Percentiles rank a stretch among this genome's conserved stretches.
These are phyloP conservation scores for Andrena hattorfiana DNA, from an alignment of 2,888 invertebrate genomes.

Conservation along the genomic window DNA sequence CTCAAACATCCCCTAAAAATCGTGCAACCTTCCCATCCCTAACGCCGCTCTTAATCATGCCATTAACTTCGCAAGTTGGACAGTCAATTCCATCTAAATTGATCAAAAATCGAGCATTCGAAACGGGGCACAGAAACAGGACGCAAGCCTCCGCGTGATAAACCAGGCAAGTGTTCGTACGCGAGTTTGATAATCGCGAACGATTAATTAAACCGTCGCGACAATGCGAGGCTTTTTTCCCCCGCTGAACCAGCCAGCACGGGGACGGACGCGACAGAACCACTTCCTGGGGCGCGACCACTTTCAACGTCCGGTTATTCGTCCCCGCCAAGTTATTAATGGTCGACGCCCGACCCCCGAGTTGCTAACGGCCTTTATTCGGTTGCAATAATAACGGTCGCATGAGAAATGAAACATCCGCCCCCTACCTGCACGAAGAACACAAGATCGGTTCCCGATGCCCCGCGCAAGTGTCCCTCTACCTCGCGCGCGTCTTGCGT, in stretches of 20 bases:
- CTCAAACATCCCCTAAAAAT: too few relatives aligned
- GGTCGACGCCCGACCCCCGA: conserved; percentile 40
- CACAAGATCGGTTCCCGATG: conserved; percentile 51
- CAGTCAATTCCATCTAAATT: too few relatives aligned
- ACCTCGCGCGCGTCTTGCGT: background rate
- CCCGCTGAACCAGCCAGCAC: background rate
- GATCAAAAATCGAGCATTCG: background rate
- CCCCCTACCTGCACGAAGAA: background rate
- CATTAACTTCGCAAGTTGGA: too few relatives aligned
- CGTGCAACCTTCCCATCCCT: too few relatives aligned
- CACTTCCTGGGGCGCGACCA: conserved; percentile 58
- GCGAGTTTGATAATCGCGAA: conserved; percentile 39
- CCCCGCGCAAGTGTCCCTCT: conserved; percentile 27
- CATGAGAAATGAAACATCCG: conserved; percentile 63
- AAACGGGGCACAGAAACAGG: background rate
- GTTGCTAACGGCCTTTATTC: conserved; percentile 59
- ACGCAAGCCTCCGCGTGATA: background rate
- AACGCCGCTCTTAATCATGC: too few relatives aligned
- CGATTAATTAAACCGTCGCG: conserved; percentile 52
- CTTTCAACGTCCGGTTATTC: conserved; percentile 64
- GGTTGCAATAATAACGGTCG: conserved; percentile 63
- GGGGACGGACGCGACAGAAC: conserved; percentile 28
- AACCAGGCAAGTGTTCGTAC: background rate
- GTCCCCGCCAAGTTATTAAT: conserved; percentile 67
- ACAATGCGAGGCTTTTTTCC: conserved; percentile 35